Evolutionary conservation across 1,140 invertebrate species (phyloP), one percentile per base, ranked within the genome.

Genomic region (Formica exsecta): DNA sequence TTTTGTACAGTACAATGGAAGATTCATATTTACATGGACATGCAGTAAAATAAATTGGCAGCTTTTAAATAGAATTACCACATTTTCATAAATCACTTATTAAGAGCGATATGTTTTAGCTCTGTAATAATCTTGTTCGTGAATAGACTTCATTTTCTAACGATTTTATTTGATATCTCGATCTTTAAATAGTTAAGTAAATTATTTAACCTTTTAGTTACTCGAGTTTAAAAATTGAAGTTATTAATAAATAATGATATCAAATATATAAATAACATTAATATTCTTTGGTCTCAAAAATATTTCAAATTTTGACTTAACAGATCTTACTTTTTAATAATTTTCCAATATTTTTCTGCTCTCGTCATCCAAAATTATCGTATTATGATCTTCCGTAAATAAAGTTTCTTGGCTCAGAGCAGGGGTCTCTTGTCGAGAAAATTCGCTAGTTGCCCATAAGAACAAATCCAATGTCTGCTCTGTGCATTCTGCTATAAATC

Each of bases 401-500:
- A 95, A 25, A 36, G 86, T 93, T 22, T 95, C 93, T 86, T 95
- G 94, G 73, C 94, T 92, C 22, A 96, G 91, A 9, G 95, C 96
- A 44, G 96, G 95, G 68, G 96, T 32, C 32, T 32, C 92, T 87
- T 95, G 91, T 54, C 92, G 94, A 11, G 95, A 93, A 90, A 94
- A 96, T 87, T 96, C 96, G 66, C 92, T 94, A 2, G 97, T 98
- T 2, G 98, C 97, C 97, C 97, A 98, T n/a, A 98, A 93, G 92
- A 99, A 99, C 73, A 99, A 96, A 94, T 99, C 98, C n/a, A 99
- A 93, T 0, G 98, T 99, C 92, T 97, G 97, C 93, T 99, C 98
- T 2, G 98, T 98, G 93, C 98, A 99, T 86, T 98, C 97, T 0
- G 98, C 98, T 92, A 99, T 99, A 93, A 99, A 99, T 92, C 99